A percentile compares a stretch with the other conserved stretches of the same genome.
Evolutionary conservation across 2,797 vertebrate genomes (phyloP).

Genomic region (Peromyscus nudipes): DNA sequence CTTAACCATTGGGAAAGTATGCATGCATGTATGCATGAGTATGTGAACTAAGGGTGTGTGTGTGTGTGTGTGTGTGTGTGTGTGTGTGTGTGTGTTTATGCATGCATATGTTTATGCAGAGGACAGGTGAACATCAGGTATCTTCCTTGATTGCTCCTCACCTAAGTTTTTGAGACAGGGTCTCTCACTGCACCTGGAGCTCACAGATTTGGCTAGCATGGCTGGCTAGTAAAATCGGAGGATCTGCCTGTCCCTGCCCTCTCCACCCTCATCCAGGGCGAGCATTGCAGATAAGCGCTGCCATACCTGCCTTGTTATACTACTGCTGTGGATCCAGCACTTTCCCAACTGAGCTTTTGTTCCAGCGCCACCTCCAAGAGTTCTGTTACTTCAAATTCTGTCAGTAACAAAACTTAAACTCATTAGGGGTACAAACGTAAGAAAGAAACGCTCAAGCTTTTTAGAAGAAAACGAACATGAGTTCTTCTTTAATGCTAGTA

Average conservation of each 20-base stretch:
- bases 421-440: neutral
- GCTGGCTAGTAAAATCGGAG: neutral
- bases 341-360: neutral
- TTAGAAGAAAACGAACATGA: neutral
- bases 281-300: neutral
- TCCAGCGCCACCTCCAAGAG: neutral
- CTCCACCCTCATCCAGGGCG: neutral
- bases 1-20: neutral
- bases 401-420: conserved; percentile 11
- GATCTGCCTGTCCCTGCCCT: neutral
- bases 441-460: neutral
- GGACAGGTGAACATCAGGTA: neutral
- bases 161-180: neutral
- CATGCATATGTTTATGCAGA: neutral
- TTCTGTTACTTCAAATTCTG: neutral
- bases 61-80: neutral
- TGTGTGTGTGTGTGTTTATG: neutral
- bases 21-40: neutral
- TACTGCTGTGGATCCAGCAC: neutral
- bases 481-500: neutral
- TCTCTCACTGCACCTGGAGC: neutral
- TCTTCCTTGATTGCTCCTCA: neutral
- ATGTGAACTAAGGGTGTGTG: neutral
- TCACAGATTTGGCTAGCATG: neutral
- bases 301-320: neutral